Evolutionary conservation across 1,140 invertebrate species (phyloP).

Genomic region (Zaprionus vittiger): DNA sequence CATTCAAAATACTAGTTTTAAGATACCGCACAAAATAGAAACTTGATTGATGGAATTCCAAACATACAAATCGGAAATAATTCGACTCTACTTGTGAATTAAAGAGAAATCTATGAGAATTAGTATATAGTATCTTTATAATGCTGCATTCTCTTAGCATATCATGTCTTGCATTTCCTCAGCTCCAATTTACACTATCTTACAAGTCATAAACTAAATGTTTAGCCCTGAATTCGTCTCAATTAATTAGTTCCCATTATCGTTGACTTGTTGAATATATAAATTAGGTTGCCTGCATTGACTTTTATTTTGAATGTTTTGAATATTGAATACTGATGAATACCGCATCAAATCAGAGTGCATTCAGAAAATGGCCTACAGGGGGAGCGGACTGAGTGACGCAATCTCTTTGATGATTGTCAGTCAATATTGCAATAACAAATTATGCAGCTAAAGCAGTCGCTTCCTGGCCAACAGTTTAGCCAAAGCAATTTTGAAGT

Average conservation of each 20-base stretch:
- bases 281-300: slow-evolving; percentile 6
- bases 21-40: neutral
- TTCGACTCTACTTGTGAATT: neutral
- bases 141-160: neutral
- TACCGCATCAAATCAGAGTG: slow-evolving; percentile 5
- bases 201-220: neutral
- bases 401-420: slow-evolving; percentile 48
- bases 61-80: neutral
- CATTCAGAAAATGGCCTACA: neutral
- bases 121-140: neutral
- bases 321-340: slow-evolving; percentile 28
- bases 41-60: neutral
- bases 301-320: neutral
- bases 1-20: too few species aligned
- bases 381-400: slow-evolving; percentile 21
- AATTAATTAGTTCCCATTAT: slow-evolving; percentile 31
- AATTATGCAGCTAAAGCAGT: slow-evolving; percentile 42
- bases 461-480: slow-evolving; percentile 68
- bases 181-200: slow-evolving; percentile 2
- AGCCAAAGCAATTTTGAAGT: slow-evolving; percentile 51
- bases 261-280: slow-evolving; percentile 26
- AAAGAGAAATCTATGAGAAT: neutral
- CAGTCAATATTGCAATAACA: slow-evolving; percentile 52
- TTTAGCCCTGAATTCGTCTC: slow-evolving; percentile 16
- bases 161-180: neutral